A percentile compares a stretch with the other conserved stretches of the same genome.
Conservation (phyloP, 2,113 vertebrate genomes). For the Bagarius yarrelli region DNA sequence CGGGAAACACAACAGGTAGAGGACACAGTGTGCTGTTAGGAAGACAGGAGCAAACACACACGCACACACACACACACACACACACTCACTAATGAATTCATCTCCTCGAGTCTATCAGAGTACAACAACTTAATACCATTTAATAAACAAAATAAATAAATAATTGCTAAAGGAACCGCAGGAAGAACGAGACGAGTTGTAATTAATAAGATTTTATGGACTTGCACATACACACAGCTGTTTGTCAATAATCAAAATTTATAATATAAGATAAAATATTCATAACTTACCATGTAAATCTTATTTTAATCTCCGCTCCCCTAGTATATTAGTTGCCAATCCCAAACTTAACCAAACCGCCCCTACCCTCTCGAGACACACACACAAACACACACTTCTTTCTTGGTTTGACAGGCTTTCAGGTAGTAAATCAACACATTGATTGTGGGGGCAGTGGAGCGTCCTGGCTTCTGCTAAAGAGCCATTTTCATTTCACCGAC, state of each 20-base stretch:
- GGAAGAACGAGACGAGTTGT: not conserved
- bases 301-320: not conserved
- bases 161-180: not conserved
- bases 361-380: not conserved
- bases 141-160: not conserved
- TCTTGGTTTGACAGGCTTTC: conserved; percentile 76
- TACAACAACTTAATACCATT: no score
- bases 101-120: conserved; percentile 17
- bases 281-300: not conserved
- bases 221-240: not conserved
- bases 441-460: conserved; percentile 73
- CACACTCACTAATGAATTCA: conserved; percentile 29
- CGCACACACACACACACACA: not conserved
- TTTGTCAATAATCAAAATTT: not conserved
- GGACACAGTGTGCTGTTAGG: not conserved
- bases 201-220: not conserved
- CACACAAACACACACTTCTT: conserved; percentile 34
- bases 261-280: not conserved
- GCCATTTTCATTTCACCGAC: conserved; percentile 82
- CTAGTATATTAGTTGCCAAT: not conserved
- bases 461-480: conserved; percentile 80
- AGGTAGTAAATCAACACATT: conserved; percentile 80
- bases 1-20: conserved; percentile 29
- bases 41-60: conserved; percentile 7
- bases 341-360: not conserved